phyloP scores from a whole-genome alignment of 1,140 invertebrate species.

The Philopotamus ludificatus region DNA sequence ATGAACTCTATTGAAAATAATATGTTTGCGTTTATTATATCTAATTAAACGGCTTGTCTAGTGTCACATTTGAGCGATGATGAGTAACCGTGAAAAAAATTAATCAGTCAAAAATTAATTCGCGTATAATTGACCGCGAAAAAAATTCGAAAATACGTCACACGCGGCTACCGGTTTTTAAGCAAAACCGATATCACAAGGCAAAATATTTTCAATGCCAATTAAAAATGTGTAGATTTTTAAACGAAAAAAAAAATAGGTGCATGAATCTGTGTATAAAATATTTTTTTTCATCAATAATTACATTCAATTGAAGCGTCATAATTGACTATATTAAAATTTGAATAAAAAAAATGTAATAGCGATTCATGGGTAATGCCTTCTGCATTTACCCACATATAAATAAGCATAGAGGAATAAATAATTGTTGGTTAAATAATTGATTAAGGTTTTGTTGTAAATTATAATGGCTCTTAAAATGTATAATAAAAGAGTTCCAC shows the following conservation, averaged over 20 bases:
- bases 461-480: slow-evolving; percentile 8
- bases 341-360: background rate
- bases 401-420: background rate
- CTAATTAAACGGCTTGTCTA: background rate
- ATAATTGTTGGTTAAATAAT: slow-evolving; percentile 13
- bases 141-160: background rate
- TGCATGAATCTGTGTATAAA: too few species aligned
- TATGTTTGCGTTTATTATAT: background rate
- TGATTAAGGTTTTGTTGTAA: slow-evolving; percentile 14
- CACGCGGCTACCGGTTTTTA: background rate
- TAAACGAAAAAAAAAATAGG: too few species aligned
- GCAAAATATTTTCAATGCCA: background rate
- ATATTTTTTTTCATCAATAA: too few species aligned
- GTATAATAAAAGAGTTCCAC: slow-evolving; percentile 6
- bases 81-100: background rate
- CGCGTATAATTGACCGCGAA: background rate
- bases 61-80: slow-evolving; percentile 2
- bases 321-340: background rate
- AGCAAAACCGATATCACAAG: background rate
- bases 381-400: background rate
- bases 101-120: background rate
- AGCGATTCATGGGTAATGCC: background rate
- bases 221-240: too few species aligned
- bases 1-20: too few species aligned
- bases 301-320: background rate